phyloP scores from a whole-genome alignment of 2,797 vertebrate genomes.

The Gadopsis marmoratus region DNA sequence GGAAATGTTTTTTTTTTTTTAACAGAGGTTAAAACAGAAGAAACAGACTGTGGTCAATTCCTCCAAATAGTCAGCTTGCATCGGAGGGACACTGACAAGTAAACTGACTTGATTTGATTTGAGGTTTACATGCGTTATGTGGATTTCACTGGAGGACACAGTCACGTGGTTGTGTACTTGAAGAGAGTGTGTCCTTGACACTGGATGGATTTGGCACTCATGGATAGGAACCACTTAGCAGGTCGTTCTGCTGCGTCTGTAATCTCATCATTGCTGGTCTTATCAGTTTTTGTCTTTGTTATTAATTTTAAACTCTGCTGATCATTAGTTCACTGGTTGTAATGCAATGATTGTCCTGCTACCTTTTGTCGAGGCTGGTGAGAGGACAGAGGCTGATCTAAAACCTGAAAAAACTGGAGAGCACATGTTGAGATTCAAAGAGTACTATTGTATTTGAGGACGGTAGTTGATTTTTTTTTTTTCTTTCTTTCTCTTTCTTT shows the following conservation, averaged over 20 bases:
- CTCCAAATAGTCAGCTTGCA: background rate
- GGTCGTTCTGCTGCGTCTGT: slow-evolving; percentile 20
- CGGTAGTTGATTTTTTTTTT: slow-evolving; percentile 69
- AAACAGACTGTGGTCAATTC: background rate
- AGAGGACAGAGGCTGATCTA: slow-evolving; percentile 43
- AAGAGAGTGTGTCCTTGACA: slow-evolving; percentile 46
- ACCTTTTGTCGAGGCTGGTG: slow-evolving; percentile 34
- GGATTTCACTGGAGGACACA: slow-evolving; percentile 34
- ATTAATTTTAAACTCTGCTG: slow-evolving; percentile 1
- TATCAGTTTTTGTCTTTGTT: slow-evolving; percentile 21
- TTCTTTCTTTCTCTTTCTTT: slow-evolving; percentile 28
- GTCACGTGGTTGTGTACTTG: slow-evolving; percentile 30
- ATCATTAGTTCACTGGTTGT: slow-evolving; percentile 35
- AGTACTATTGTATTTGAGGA: slow-evolving; percentile 76
- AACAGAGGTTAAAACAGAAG: background rate
- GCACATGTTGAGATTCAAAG: slow-evolving; percentile 80
- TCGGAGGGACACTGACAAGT: background rate
- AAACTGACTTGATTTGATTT: slow-evolving; percentile 29
- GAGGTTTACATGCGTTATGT: slow-evolving; percentile 29
- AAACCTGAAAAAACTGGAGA: slow-evolving; percentile 67
- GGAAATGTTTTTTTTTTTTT: background rate
- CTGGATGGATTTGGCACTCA: background rate
- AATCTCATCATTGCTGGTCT: background rate
- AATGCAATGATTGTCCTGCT: slow-evolving; percentile 27
- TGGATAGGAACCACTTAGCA: background rate